A percentile compares a stretch with the other conserved stretches of the same genome.
Conservation (phyloP, 1,140 invertebrate species). For the Acromyrmex heyeri region DNA sequence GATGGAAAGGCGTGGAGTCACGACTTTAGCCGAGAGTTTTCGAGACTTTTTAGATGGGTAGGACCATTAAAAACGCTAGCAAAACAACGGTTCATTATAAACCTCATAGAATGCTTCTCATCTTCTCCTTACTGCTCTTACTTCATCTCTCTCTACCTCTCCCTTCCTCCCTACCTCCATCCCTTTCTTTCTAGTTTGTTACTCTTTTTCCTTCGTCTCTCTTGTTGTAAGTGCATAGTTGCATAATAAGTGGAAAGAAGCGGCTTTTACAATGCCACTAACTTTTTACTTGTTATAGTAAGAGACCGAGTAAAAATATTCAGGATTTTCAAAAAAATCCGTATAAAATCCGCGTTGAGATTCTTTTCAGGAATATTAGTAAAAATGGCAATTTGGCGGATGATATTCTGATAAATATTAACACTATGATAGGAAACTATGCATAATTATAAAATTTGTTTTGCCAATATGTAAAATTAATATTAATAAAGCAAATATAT, state of each 20-base stretch:
- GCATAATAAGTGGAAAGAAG: slow-evolving; percentile 72
- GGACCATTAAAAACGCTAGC: slow-evolving; percentile 80
- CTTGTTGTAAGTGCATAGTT: slow-evolving; percentile 49
- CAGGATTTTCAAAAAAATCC: slow-evolving; percentile 1
- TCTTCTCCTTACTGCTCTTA: slow-evolving; percentile 32
- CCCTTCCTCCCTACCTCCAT: background rate
- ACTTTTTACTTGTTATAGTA: slow-evolving; percentile 57
- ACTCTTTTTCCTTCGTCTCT: slow-evolving; percentile 9
- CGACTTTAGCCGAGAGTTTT: slow-evolving; percentile 80
- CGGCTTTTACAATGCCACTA: slow-evolving; percentile 62
- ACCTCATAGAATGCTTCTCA: slow-evolving; percentile 67
- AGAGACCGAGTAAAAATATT: slow-evolving; percentile 45
- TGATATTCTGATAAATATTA: background rate
- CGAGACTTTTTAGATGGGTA: slow-evolving; percentile 76
- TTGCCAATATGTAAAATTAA: background rate
- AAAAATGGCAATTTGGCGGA: background rate
- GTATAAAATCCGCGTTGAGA: background rate
- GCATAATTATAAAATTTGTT: background rate
- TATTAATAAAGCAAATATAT: background rate
- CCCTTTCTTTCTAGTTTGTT: slow-evolving; percentile 10
- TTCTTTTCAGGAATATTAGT: too few relatives aligned
- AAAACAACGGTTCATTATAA: slow-evolving; percentile 82
- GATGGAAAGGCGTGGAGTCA: slow-evolving; percentile 76
- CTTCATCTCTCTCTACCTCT: background rate
- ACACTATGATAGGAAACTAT: background rate